These are phyloP conservation scores for Cephalopachus bancanus DNA, from an alignment of 2,797 vertebrate genomes.

Conservation along the genomic window DNA sequence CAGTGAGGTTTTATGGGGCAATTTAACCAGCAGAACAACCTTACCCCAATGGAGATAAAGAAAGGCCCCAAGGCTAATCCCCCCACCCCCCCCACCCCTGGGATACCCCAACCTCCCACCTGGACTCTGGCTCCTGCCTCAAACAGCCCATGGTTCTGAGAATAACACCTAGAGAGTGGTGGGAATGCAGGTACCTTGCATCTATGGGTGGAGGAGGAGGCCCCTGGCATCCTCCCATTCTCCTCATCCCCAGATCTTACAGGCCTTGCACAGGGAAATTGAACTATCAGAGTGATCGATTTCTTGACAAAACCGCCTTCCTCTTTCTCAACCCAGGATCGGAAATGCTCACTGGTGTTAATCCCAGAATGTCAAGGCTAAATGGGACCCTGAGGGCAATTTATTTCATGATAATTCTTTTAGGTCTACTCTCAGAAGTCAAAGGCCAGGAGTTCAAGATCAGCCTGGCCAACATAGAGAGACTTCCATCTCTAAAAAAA, in stretches of 20 bases:
- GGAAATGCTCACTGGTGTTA: not conserved
- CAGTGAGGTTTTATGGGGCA: slow-evolving; percentile 68
- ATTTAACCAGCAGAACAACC: slow-evolving; percentile 40
- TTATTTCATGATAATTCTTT: not conserved
- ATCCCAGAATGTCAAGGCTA: not conserved
- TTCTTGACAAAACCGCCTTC: not conserved
- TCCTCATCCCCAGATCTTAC: no score
- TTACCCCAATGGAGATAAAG: slow-evolving; percentile 54
- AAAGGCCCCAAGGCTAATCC: slow-evolving; percentile 14
- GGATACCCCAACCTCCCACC: not conserved
- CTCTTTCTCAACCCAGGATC: not conserved
- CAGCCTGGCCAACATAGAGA: not conserved
- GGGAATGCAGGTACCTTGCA: not conserved
- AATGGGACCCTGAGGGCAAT: not conserved
- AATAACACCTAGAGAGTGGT: not conserved
- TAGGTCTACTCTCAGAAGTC: not conserved
- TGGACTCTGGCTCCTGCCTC: slow-evolving; percentile 53
- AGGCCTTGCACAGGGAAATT: not conserved
- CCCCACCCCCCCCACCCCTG: no score
- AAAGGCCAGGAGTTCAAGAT: not conserved
- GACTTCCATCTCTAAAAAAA: not conserved
- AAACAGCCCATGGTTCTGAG: not conserved
- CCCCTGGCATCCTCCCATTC: no score
- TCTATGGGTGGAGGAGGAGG: not conserved
- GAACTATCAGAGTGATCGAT: not conserved